Evolutionary conservation across 2,888 invertebrate genomes (phyloP), one percentile per base, ranked within the genome.

Genomic region (Lasioglossum figueresi): DNA sequence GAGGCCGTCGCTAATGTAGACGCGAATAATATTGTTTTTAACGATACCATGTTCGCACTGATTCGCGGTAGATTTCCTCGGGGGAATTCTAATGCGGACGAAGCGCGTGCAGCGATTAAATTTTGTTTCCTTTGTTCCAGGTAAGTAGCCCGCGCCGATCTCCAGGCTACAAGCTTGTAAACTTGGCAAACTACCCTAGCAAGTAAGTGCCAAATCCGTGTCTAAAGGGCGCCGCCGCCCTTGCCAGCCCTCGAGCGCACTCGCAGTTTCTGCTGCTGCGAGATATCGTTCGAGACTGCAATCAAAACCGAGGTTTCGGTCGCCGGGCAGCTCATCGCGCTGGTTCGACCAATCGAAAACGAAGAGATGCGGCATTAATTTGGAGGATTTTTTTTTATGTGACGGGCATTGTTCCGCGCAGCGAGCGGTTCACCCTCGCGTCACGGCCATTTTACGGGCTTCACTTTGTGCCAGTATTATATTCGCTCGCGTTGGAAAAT

Each of bases 61-160:
- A 63, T 31, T 63, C 63, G 27, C 16, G 63, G 4, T 14, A 2
- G 14, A 63, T 31, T 31, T 31, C 27, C 27, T 23, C 43, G 73
- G 34, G 63, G n/a, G 48, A 16, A 37, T 48, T 43, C 37, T 48
- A 48, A 48, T 37, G 34, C 37, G 34, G 1, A 6, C 19, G 27
- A 63, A 43, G 52, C 31, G 52, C 63, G 52, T 56, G 19, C 76
- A 12, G 27, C 83, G 79, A 90, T 72, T 37, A 76, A 68, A 80
- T 48, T 27, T 83, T 77, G n/a, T 80, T 84, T 83, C 79, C 48
- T 89, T 31, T 92, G 88, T 92, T 92, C 59, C 86, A 92, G 92
- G 92, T 92, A 89, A 92, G 92, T 92, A 77, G 74, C n/a, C 63
- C 43, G 10, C 14, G n/a, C 52, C 37, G 43, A 43, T 43, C 59